These are phyloP conservation scores for Aptenodytes forsteri DNA, from an alignment of 2,113 vertebrate genomes.

Conservation along the genomic window DNA sequence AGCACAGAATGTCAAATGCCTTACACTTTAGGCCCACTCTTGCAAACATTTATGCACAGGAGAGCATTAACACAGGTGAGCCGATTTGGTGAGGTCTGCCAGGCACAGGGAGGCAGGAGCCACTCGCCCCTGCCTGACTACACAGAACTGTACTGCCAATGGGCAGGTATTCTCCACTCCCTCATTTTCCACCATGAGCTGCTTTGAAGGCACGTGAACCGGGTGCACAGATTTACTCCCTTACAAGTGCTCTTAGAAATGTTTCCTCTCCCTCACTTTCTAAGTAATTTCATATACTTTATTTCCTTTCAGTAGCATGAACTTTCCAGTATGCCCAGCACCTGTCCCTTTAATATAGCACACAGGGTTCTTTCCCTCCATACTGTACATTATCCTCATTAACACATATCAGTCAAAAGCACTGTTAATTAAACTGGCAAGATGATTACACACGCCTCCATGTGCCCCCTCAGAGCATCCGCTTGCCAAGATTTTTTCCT, in stretches of 20 bases:
- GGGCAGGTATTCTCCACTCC: neutral
- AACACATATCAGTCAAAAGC: conserved; percentile 69
- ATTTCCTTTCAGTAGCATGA: conserved; percentile 36
- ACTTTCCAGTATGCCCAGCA: conserved; percentile 64
- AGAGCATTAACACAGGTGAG: neutral
- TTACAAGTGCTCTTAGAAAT: neutral
- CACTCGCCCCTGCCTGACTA: neutral
- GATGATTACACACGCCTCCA: conserved; percentile 63
- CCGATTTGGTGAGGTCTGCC: accelerated
- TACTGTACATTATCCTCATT: conserved; percentile 76
- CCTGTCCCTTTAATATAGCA: conserved; percentile 71
- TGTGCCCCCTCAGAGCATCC: conserved; percentile 54
- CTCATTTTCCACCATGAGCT: neutral
- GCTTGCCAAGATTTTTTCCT: conserved; percentile 65
- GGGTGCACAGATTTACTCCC: neutral
- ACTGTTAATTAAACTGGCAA: conserved; percentile 55
- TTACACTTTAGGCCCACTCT: neutral
- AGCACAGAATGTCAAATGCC: conserved; percentile 10
- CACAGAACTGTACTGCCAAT: neutral
- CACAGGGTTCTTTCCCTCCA: conserved; percentile 63
- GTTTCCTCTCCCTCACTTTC: neutral
- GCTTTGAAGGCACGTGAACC: neutral
- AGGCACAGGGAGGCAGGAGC: neutral
- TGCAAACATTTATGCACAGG: neutral
- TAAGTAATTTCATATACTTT: neutral